Conservation (phyloP, 2,113 vertebrate species). For the Otis tarda region DNA sequence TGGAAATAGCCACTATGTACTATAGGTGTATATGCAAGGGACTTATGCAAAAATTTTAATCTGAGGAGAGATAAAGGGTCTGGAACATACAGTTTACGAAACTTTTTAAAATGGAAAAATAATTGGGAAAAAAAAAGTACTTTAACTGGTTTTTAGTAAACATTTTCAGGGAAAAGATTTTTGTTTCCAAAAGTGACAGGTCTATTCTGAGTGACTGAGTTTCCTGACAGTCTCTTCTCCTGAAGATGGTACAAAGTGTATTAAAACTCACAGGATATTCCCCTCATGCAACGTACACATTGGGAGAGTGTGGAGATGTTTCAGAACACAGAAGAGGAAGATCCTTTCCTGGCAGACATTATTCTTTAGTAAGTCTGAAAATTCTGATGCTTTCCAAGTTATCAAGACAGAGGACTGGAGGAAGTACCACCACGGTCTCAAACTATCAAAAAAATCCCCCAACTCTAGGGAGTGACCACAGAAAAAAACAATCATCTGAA, state of each 20-base stretch:
- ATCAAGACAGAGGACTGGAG: fast-evolving
- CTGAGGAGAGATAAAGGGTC: background rate
- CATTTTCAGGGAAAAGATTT: background rate
- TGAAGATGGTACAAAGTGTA: background rate
- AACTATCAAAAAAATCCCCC: fast-evolving
- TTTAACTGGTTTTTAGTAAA: background rate
- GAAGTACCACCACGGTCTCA: background rate
- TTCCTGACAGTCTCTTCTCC: background rate
- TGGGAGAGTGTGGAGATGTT: background rate
- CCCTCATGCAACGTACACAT: background rate
- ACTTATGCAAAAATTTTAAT: background rate
- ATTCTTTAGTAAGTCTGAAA: background rate
- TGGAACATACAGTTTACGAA: background rate
- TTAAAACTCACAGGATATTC: background rate
- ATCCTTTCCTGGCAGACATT: background rate
- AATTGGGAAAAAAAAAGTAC: background rate
- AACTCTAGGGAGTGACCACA: background rate
- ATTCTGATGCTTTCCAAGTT: background rate
- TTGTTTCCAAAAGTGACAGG: background rate
- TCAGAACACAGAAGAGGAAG: background rate
- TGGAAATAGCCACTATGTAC: background rate
- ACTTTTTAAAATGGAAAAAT: background rate
- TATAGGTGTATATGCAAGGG: background rate
- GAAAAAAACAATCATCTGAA: background rate
- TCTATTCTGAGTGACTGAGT: background rate